Conservation (phyloP, 2,113 vertebrate species). For the Chloropsis cyanopogon region DNA sequence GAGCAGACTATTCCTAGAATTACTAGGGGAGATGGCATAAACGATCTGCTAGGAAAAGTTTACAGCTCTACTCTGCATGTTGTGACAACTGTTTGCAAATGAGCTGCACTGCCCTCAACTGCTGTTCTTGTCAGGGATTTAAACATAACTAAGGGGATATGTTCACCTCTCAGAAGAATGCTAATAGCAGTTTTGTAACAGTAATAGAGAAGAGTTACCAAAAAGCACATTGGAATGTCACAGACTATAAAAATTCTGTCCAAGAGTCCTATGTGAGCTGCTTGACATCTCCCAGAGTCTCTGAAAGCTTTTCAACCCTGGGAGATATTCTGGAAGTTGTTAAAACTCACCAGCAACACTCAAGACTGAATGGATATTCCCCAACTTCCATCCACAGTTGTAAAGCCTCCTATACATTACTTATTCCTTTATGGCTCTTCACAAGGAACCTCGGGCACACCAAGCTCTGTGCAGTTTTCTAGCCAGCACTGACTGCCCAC, state of each 20-base stretch:
- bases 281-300: neutral
- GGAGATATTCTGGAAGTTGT: neutral
- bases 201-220: neutral
- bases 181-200: neutral
- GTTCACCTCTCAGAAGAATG: neutral
- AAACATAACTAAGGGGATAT: neutral
- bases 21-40: neutral
- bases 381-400: neutral
- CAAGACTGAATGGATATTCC: neutral
- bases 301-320: neutral
- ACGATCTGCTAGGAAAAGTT: neutral
- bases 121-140: neutral
- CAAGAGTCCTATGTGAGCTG: neutral
- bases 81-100: neutral
- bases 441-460: neutral
- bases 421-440: neutral
- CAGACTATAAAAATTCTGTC: neutral
- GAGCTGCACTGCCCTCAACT: neutral
- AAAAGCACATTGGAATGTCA: neutral
- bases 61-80: neutral
- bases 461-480: neutral
- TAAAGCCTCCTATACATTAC: neutral
- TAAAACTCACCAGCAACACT: neutral
- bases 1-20: neutral
- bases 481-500: neutral